phyloP scores from a whole-genome alignment of 2,797 vertebrate genomes.

The Poliocrania exsul region DNA sequence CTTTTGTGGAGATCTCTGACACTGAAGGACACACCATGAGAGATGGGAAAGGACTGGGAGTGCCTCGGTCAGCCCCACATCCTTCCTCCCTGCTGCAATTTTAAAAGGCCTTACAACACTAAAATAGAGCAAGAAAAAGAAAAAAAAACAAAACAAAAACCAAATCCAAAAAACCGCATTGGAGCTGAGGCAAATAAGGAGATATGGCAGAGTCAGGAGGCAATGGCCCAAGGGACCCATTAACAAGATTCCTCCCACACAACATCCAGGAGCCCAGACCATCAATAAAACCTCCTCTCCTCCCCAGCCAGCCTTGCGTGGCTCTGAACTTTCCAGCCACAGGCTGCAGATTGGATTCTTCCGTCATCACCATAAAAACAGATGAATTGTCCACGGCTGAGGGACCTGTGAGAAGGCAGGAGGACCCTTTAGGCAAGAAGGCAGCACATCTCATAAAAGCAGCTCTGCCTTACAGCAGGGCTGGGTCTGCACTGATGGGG shows the following conservation, averaged over 20 bases:
- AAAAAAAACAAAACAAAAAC: accelerated
- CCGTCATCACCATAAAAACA: conserved; percentile 41
- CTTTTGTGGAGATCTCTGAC: neutral
- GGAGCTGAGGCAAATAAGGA: neutral
- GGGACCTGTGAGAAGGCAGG: conserved; percentile 28
- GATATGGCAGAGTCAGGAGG: conserved; percentile 8
- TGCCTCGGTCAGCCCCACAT: neutral
- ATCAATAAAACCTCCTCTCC: conserved; percentile 31
- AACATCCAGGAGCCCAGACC: neutral
- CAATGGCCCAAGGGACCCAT: conserved; percentile 25
- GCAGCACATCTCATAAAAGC: neutral
- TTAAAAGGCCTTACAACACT: neutral
- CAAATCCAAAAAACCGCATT: accelerated
- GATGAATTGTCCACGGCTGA: conserved; percentile 12
- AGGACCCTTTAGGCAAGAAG: conserved; percentile 4
- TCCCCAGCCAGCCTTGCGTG: neutral
- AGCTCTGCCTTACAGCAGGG: neutral
- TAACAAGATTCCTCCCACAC: conserved; percentile 48
- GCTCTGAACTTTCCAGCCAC: conserved; percentile 23
- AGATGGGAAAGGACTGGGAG: neutral
- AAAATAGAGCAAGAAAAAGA: neutral
- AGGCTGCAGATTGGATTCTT: conserved; percentile 40
- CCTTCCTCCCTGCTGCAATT: neutral
- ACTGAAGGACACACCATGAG: accelerated
- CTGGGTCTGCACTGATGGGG: neutral